These are phyloP conservation scores for Lindbergichthys nudifrons DNA, from an alignment of 2,797 vertebrate genomes.

Conservation along the genomic window DNA sequence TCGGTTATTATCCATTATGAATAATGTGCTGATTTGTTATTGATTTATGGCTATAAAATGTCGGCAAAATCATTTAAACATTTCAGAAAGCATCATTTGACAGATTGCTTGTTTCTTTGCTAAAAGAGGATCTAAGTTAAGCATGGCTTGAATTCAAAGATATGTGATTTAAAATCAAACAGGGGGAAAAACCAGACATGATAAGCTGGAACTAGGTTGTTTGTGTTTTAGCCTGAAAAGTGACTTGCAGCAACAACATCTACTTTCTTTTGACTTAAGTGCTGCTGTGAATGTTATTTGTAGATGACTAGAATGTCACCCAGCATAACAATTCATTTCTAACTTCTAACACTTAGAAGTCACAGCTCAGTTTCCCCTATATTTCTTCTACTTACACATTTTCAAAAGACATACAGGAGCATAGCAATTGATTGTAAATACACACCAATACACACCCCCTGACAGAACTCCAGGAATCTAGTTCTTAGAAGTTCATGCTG, in stretches of 20 bases:
- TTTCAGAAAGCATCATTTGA: too few species aligned
- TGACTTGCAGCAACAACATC: background rate
- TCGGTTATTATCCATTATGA: too few species aligned
- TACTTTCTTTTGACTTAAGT: background rate
- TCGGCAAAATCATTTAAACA: background rate
- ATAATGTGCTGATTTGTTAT: background rate
- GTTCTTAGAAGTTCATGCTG: conserved; percentile 28
- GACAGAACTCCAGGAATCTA: conserved; percentile 18
- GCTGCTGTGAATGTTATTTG: background rate
- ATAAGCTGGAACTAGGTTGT: background rate
- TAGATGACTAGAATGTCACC: background rate
- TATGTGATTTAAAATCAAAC: background rate
- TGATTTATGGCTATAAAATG: background rate
- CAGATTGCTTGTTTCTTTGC: background rate
- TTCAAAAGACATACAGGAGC: background rate
- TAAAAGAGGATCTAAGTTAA: too few species aligned
- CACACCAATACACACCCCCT: conserved; percentile 4
- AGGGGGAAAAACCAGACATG: background rate
- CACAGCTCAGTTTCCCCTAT: background rate
- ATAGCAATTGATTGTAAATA: conserved; percentile 1
- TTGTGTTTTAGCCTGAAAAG: background rate
- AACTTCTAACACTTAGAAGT: background rate
- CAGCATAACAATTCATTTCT: background rate
- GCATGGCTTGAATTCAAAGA: background rate
- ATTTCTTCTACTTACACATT: background rate